phyloP scores from a whole-genome alignment of 2,888 invertebrate species.

The Acronicta alni region DNA sequence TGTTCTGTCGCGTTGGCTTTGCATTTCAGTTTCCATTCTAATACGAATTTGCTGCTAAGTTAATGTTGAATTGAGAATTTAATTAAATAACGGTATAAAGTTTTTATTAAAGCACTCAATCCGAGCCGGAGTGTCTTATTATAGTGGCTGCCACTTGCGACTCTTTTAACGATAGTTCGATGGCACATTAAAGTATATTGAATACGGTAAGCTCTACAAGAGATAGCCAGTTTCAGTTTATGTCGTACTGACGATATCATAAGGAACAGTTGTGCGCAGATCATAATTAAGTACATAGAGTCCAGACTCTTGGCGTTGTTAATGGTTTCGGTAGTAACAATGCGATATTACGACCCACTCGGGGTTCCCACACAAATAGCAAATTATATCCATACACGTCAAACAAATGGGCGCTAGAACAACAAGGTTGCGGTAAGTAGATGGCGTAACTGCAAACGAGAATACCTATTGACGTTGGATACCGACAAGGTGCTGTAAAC shows the following conservation, averaged over 20 bases:
- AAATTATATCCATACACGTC: slow-evolving; percentile 79
- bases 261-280: slow-evolving; percentile 70
- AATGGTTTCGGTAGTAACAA: slow-evolving; percentile 78
- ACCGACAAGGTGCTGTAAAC: slow-evolving; percentile 44
- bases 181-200: slow-evolving; percentile 65
- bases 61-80: slow-evolving; percentile 47
- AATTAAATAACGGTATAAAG: slow-evolving; percentile 63
- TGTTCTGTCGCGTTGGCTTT: slow-evolving; percentile 70
- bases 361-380: slow-evolving; percentile 77
- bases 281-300: slow-evolving; percentile 69
- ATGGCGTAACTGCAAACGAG: slow-evolving; percentile 70
- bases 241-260: slow-evolving; percentile 63
- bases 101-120: slow-evolving; percentile 58
- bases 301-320: slow-evolving; percentile 72
- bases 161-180: slow-evolving; percentile 60
- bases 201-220: slow-evolving; percentile 56
- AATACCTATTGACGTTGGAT: slow-evolving; percentile 60
- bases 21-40: slow-evolving; percentile 77
- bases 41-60: slow-evolving; percentile 60
- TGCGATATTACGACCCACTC: slow-evolving; percentile 81
- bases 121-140: slow-evolving; percentile 55
- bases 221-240: slow-evolving; percentile 56
- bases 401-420: slow-evolving; percentile 76
- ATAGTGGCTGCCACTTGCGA: slow-evolving; percentile 50
- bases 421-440: slow-evolving; percentile 78